Evolutionary conservation across 1,140 invertebrate species (phyloP), one percentile per base, ranked within the genome.

Genomic region (Lucilia cuprina): DNA sequence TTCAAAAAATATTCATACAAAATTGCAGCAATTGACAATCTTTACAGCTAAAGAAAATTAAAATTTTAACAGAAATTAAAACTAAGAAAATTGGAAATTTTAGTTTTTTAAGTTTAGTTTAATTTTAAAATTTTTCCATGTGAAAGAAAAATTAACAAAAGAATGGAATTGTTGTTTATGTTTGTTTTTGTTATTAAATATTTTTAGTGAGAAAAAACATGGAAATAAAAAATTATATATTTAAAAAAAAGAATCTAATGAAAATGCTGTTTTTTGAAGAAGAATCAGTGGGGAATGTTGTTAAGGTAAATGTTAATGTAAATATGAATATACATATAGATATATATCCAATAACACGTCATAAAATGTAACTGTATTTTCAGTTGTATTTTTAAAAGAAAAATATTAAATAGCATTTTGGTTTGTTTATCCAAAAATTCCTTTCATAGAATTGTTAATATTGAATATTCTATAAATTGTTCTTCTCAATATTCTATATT

Each of bases 21-120:
- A 30, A 80, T 49, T 50, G 77, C 77, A 80, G 77, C 77, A 80
- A 25, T 21, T 70, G 77, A 80, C 77, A 80, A 80, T 80, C 77
- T 49, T 80, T 50, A 80, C 25, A 19, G 41, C 41, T 80, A 80
- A 47, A 70, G 65, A 21, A 49, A 80, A 49, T 35, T 78, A 19
- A 47, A 41, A 78, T 41, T 41, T 70, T 10, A 25, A 21, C 10
- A 21, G 13, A 70, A 21, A 70, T 0, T 9, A 70, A 70, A 70
- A 70, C 21, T 21, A 70, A 30, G 25, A 2, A 30, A 17, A 55
- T 55, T 55, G 17, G 25, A 30, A 30, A 30, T 30, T 30, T 30
- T 30, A 2, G 3, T 12, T 17, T 55, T 55, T 55, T 55, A 2
- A 55, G 17, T 55, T 55, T 55, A 12, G n/a, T 17, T 41, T 17